phyloP scores from a whole-genome alignment of 2,113 vertebrate species.

The Nymphicus hollandicus region DNA sequence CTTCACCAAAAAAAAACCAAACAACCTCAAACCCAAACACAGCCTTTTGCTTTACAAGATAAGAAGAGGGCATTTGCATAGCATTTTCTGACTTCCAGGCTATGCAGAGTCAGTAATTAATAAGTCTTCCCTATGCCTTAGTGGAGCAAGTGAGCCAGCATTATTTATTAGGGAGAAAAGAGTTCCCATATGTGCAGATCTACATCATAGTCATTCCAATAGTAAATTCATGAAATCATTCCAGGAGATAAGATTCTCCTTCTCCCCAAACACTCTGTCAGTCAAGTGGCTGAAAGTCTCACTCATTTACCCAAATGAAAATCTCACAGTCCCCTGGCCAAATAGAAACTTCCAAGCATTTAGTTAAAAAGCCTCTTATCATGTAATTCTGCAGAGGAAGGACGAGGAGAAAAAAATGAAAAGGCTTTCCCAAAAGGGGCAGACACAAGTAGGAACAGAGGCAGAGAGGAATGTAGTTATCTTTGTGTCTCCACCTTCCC shows the following conservation, averaged over 20 bases:
- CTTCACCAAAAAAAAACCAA: not conserved
- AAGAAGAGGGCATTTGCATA: not conserved
- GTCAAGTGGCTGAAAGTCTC: not conserved
- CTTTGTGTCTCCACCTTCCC: not conserved
- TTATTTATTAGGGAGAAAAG: conserved; percentile 40
- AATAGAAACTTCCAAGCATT: not conserved
- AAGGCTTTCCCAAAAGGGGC: not conserved
- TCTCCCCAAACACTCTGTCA: not conserved
- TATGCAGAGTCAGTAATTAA: not conserved
- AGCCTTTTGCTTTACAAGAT: not conserved
- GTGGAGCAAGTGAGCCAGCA: not conserved
- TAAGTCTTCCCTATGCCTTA: not conserved
- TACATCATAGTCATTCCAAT: not conserved
- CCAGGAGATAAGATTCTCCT: not conserved
- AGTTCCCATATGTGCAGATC: not conserved
- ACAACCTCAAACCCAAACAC: not conserved
- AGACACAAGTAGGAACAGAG: not conserved
- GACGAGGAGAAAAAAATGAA: not conserved
- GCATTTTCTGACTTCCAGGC: not conserved
- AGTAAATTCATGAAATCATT: conserved; percentile 16
- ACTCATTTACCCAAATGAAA: not conserved
- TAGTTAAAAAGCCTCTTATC: not conserved
- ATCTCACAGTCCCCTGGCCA: not conserved
- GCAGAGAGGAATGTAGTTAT: not conserved
- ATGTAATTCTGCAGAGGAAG: not conserved